phyloP scores from a whole-genome alignment of 1,140 invertebrate species.

The Conus betulinus region DNA sequence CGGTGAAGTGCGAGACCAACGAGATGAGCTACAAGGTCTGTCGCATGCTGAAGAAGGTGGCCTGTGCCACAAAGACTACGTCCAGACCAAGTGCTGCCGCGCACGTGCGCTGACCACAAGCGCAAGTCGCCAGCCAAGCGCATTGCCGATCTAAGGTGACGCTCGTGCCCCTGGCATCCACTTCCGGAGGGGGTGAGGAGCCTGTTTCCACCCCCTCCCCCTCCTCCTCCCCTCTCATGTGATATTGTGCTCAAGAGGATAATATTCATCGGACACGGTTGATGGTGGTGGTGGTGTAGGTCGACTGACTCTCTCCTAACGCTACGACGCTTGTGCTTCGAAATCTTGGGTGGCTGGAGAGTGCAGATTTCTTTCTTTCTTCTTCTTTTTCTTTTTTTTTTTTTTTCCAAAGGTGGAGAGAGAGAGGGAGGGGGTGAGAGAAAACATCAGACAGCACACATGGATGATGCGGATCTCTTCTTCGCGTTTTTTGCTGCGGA shows the following conservation, averaged over 20 bases:
- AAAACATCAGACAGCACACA: neutral
- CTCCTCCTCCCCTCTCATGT: neutral
- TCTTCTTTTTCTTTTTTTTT: neutral
- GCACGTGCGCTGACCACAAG: constrained; percentile 57
- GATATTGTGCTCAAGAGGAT: constrained; percentile 31
- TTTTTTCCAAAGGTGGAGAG: neutral
- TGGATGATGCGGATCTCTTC: neutral
- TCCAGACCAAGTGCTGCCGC: constrained; percentile 62
- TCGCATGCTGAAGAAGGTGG: constrained; percentile 57
- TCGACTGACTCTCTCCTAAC: neutral
- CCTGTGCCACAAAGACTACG: constrained; percentile 60
- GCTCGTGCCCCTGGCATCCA: neutral
- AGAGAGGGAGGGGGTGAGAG: neutral
- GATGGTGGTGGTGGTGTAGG: neutral
- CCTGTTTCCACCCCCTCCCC: neutral
- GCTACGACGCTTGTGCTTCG: neutral
- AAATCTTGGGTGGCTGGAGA: neutral
- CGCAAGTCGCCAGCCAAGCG: constrained; percentile 33
- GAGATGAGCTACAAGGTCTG: constrained; percentile 63
- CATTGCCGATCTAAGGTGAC: constrained; percentile 24
- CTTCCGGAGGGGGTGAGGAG: neutral
- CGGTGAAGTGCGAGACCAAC: constrained; percentile 56
- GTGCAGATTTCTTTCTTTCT: neutral
- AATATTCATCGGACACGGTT: neutral
- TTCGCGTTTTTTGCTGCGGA: neutral